Evolutionary conservation across 2,113 vertebrate species (phyloP).

Genomic region (Urocitellus parryii): DNA sequence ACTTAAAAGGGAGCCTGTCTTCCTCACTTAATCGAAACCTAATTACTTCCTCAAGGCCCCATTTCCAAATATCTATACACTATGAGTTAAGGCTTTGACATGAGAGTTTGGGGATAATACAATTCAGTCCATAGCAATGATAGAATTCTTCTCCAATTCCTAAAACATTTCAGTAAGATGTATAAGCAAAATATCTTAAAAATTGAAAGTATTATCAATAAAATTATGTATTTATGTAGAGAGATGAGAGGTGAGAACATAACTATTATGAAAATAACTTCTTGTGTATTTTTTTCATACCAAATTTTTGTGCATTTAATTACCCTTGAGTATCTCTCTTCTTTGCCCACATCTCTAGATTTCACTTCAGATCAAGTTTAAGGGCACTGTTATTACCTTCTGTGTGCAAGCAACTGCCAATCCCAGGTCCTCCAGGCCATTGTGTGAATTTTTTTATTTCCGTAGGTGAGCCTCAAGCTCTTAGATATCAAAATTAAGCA

Average conservation of each 20-base stretch:
- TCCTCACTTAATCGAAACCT: background rate
- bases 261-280: background rate
- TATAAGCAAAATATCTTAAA: background rate
- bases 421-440: background rate
- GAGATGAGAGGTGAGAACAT: background rate
- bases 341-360: background rate
- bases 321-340: background rate
- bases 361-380: conserved; percentile 30
- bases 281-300: background rate
- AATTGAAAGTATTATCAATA: background rate
- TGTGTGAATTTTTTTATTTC: background rate
- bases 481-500: conserved; percentile 53
- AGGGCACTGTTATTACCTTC: background rate
- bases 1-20: background rate
- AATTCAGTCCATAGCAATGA: background rate
- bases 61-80: background rate
- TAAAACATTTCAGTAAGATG: background rate
- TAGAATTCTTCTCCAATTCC: background rate
- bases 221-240: background rate
- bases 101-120: background rate
- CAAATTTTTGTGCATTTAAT: background rate
- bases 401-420: background rate
- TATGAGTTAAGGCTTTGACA: background rate
- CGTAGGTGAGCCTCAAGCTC: conserved; percentile 38
- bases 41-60: background rate